Base-by-base conservation (phyloP, 2,888 invertebrate species). In the Baccha elongata region DNA sequence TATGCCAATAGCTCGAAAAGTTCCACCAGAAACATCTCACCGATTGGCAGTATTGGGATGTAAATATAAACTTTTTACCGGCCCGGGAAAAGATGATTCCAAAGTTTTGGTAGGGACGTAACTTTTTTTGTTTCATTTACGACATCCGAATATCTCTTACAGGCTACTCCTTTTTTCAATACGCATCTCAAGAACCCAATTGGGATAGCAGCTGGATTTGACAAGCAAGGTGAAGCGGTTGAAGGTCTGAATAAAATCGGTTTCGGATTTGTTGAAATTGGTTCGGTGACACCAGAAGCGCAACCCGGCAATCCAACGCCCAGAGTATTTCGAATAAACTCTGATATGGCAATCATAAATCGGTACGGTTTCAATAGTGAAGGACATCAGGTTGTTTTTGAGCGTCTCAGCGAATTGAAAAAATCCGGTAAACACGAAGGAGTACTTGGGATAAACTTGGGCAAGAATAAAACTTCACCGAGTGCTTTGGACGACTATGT, bases 181-280 rank as follows among this genome's bases (percentile, higher is more conserved):
- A 92, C 93, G 81, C 90, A 94, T 11, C 93, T 99, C 80, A 92
- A 92, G 67, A 99, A 98, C 91, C 99, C 99, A 0, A 91, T 99
- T 86, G 99, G 99, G n/a, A 94, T 99, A 87, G 99, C 99, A 23
- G 99, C 99, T 72, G 99, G 99, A 5, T 99, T 99, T 91, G 99
- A 99, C 90, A 99, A 99, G 91, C 95, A 99, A 91, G 99, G 95
- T 5, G 98, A 99, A 92, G 98, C 97, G 19, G 92, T 98, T 1
- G 90, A 94, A 86, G 96, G 97, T 0, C 91, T 99, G 40, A 92
- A 93, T 80, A 94, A 94, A 87, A 91, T 97, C 72, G 99, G 99
- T 0, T 99, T 99, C 91, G 96, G 99, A 4, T 97, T 98, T 90
- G 94, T 99, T 19, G 99, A 99, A 93, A 94, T 99, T 86, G 99